A percentile compares a stretch with the other conserved stretches of the same genome.
These are phyloP conservation scores for Drosophila robusta DNA, from an alignment of 2,888 invertebrate genomes.

Conservation along the genomic window DNA sequence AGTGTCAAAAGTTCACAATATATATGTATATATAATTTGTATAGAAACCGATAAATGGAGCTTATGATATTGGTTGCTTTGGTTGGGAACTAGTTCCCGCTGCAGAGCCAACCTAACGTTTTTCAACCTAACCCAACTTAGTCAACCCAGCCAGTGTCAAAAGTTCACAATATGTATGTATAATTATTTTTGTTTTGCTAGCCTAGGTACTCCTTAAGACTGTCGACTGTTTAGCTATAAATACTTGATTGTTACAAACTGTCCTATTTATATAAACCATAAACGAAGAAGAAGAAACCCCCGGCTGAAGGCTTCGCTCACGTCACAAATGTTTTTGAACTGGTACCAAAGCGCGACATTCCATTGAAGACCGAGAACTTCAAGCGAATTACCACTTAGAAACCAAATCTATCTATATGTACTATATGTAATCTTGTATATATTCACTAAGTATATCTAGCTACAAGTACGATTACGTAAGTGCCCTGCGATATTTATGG, in stretches of 20 bases:
- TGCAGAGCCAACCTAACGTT: not conserved
- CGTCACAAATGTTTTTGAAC: constrained; percentile 57
- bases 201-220: constrained; percentile 66
- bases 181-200: constrained; percentile 24
- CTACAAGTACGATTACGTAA: constrained; percentile 37
- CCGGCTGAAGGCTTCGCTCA: constrained; percentile 27
- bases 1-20: constrained; percentile 18
- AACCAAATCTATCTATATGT: constrained; percentile 36
- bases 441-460: constrained; percentile 22
- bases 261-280: constrained; percentile 36
- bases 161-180: constrained; percentile 9
- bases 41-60: constrained; percentile 3
- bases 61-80: constrained; percentile 5
- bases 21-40: not conserved
- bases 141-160: constrained; percentile 14
- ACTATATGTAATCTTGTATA: constrained; percentile 6
- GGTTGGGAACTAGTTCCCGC: not conserved
- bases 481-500: constrained; percentile 73
- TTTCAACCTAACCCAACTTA: constrained; percentile 7
- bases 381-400: constrained; percentile 31
- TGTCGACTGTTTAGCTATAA: constrained; percentile 64
- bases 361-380: constrained; percentile 23
- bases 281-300: not conserved
- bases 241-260: constrained; percentile 28
- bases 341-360: constrained; percentile 65